A percentile compares a stretch with the other conserved stretches of the same genome.
phyloP scores from a whole-genome alignment of 1,140 invertebrate species.

The Pentalonia nigronervosa region DNA sequence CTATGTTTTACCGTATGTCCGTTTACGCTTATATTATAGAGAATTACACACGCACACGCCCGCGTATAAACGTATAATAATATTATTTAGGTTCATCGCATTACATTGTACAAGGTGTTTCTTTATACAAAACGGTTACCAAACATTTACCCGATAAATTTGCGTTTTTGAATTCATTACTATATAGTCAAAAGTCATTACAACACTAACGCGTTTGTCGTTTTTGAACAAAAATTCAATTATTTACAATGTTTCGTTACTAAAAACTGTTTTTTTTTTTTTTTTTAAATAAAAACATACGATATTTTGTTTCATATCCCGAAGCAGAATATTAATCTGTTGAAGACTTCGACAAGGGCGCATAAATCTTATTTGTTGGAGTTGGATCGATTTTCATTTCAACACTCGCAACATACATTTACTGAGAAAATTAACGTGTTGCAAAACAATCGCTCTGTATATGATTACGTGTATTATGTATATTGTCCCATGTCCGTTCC shows the following conservation, averaged over 20 bases:
- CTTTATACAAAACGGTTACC: not conserved
- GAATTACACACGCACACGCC: not conserved
- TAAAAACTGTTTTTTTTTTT: no score
- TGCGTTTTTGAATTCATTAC: not conserved
- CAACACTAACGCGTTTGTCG: no score
- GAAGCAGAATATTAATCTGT: no score
- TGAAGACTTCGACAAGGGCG: not conserved
- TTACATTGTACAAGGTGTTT: not conserved
- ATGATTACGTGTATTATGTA: not conserved
- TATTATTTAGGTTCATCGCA: not conserved
- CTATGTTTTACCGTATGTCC: no score
- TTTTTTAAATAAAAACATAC: no score
- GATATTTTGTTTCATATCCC: no score
- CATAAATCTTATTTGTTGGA: not conserved
- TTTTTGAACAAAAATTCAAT: no score
- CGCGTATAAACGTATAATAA: not conserved
- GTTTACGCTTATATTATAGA: not conserved
- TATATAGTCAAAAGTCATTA: not conserved
- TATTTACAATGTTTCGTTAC: not conserved
- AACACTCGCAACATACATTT: not conserved
- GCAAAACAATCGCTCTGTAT: not conserved
- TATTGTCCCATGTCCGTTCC: not conserved
- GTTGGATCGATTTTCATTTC: not conserved
- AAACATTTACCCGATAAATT: not conserved
- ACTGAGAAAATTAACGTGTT: not conserved